phyloP scores from a whole-genome alignment of 2,888 invertebrate genomes.

The Alsophila aescularia region DNA sequence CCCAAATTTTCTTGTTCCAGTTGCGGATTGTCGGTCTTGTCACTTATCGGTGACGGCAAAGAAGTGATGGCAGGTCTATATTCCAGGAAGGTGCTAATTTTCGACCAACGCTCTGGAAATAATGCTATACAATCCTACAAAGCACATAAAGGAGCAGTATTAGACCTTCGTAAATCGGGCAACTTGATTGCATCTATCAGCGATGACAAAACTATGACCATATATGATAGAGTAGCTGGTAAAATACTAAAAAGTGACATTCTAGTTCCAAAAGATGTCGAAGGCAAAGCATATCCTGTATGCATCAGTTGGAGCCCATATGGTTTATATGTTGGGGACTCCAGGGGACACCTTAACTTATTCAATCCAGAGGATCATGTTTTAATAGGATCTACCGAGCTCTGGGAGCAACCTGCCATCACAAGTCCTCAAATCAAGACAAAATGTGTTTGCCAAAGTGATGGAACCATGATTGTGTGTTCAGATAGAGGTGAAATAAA shows the following conservation, averaged over 20 bases:
- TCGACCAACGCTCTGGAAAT: constrained; percentile 77
- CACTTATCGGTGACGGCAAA: constrained; percentile 73
- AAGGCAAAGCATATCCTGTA: constrained; percentile 69
- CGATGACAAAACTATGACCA: constrained; percentile 83
- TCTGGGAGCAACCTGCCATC: constrained; percentile 69
- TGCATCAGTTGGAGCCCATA: constrained; percentile 71
- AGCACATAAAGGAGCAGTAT: constrained; percentile 81
- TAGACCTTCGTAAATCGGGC: constrained; percentile 66
- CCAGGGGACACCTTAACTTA: constrained; percentile 71
- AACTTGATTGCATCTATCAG: constrained; percentile 84
- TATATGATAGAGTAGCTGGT: constrained; percentile 83
- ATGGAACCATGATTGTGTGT: constrained; percentile 71
- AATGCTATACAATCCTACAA: constrained; percentile 71
- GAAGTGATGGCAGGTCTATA: constrained; percentile 82
- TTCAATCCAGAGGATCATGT: constrained; percentile 65
- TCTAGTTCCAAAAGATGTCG: constrained; percentile 58
- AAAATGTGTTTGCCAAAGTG: constrained; percentile 69
- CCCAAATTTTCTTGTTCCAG: constrained; percentile 47
- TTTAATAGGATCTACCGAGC: constrained; percentile 60
- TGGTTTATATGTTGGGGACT: constrained; percentile 76
- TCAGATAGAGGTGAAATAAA: constrained; percentile 78
- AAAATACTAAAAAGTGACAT: constrained; percentile 67
- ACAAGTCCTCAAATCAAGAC: constrained; percentile 69
- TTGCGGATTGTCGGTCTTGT: constrained; percentile 82
- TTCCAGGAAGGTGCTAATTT: constrained; percentile 80